Evolutionary conservation across 2,888 invertebrate species (phyloP).

Genomic region (Schizaphis graminum): DNA sequence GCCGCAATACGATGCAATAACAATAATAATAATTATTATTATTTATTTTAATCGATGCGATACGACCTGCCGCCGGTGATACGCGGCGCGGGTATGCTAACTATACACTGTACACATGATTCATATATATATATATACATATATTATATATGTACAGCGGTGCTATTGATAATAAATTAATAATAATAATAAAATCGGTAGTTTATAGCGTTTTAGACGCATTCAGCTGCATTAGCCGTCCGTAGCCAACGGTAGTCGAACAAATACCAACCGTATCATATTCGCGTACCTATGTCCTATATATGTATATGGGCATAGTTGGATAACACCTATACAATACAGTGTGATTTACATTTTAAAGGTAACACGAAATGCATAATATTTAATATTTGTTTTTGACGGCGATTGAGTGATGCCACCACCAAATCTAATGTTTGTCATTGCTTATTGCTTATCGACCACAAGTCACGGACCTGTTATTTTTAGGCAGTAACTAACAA

Average conservation of each 20-base stretch:
- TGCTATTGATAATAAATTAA: neutral
- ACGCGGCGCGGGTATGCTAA: too few species aligned
- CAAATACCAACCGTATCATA: neutral
- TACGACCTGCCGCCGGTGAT: neutral
- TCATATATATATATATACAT: too few species aligned
- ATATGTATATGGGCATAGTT: neutral
- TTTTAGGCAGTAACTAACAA: too few species aligned
- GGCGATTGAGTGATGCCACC: too few species aligned
- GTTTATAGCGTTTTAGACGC: neutral
- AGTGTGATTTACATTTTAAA: neutral
- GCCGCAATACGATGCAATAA: neutral
- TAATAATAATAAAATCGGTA: neutral
- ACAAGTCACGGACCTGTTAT: too few species aligned
- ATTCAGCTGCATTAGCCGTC: neutral
- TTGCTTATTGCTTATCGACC: too few species aligned
- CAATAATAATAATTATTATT: neutral
- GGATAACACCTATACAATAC: neutral
- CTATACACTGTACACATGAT: neutral
- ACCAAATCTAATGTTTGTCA: too few species aligned
- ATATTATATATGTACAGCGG: neutral
- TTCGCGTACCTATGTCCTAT: neutral
- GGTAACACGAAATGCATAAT: neutral
- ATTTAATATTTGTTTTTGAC: too few species aligned
- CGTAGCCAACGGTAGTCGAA: neutral
- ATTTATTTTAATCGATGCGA: neutral